A percentile compares a stretch with the other conserved stretches of the same genome.
These are phyloP conservation scores for Salvelinus fontinalis DNA, from an alignment of 2,113 vertebrate genomes.

Conservation along the genomic window DNA sequence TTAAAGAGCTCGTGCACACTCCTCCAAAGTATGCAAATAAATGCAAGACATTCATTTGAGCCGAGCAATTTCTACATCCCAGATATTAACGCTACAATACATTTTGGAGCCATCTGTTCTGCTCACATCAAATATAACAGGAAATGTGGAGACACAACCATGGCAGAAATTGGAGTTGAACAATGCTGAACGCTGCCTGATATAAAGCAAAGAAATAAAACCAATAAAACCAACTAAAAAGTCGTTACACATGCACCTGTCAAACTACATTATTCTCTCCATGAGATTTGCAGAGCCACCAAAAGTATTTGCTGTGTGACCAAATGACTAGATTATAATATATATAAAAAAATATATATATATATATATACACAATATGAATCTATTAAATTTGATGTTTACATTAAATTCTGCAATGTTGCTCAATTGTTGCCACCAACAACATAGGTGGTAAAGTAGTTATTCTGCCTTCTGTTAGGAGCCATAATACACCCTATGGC, in stretches of 20 bases:
- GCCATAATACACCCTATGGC: not conserved
- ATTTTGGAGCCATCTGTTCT: not conserved
- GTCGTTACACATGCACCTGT: not conserved
- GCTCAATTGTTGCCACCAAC: conserved; percentile 50
- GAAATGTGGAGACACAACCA: not conserved
- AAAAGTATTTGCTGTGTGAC: not conserved
- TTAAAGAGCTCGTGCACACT: not conserved
- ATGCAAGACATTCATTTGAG: not conserved
- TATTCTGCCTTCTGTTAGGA: not conserved
- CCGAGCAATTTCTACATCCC: not conserved
- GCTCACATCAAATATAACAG: not conserved
- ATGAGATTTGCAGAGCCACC: not conserved
- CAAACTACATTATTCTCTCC: not conserved
- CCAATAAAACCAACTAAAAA: no score
- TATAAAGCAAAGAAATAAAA: not conserved
- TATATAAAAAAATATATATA: no score
- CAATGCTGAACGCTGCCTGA: not conserved
- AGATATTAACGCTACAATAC: not conserved
- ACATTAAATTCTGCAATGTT: not conserved
- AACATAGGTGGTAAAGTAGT: conserved; percentile 10
- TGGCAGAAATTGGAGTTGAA: not conserved
- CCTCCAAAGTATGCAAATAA: not conserved
- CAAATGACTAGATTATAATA: not conserved
- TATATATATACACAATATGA: not conserved
- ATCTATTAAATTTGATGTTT: not conserved